These are phyloP conservation scores for Sturnira hondurensis DNA, from an alignment of 2,113 vertebrate species.

Conservation along the genomic window DNA sequence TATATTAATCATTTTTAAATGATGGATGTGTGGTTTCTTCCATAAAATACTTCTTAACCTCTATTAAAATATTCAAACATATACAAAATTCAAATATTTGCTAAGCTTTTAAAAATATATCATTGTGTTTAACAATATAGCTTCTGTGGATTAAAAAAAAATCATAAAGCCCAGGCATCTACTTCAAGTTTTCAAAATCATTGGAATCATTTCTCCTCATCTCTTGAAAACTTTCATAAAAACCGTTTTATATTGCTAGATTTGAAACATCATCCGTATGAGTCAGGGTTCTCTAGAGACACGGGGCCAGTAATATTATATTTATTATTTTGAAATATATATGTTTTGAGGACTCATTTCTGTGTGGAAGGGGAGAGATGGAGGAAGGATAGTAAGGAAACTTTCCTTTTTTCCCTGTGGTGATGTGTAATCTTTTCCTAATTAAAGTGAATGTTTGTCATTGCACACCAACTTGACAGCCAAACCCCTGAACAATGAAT, in stretches of 20 bases:
- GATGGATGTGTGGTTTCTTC: background rate
- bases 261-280: background rate
- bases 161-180: background rate
- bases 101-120: background rate
- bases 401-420: background rate
- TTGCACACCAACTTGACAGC: background rate
- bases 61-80: background rate
- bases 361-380: background rate
- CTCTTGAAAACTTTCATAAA: background rate
- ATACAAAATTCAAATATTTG: background rate
- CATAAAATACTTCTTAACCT: background rate
- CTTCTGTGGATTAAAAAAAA: background rate
- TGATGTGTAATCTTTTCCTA: background rate
- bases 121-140: background rate
- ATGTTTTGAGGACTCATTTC: background rate
- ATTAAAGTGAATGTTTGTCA: background rate
- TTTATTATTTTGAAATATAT: too few relatives aligned
- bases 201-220: background rate
- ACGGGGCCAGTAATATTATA: background rate
- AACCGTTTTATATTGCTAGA: background rate
- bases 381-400: background rate
- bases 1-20: background rate
- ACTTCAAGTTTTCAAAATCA: background rate
- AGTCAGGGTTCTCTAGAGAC: background rate
- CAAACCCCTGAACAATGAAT: background rate